Evolutionary conservation across 2,113 vertebrate genomes (phyloP).

Genomic region (Takifugu bimaculatus): DNA sequence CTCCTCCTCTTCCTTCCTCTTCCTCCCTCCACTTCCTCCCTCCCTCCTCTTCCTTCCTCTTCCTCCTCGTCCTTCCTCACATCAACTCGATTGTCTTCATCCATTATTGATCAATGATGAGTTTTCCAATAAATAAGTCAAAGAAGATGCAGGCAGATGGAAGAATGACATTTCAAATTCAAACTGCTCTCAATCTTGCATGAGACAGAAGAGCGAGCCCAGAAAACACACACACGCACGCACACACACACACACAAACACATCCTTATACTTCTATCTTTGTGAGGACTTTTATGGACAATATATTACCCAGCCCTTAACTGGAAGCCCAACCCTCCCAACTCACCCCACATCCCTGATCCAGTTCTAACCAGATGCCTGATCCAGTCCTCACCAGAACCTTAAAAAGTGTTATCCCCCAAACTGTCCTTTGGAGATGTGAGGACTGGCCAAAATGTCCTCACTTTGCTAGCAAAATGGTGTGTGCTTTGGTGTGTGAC

Average conservation of each 20-base stretch:
- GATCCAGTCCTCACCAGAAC: no score
- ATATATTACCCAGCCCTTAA: no score
- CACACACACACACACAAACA: background rate
- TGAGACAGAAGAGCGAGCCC: slow-evolving; percentile 14
- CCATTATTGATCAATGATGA: slow-evolving; percentile 61
- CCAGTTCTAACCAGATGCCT: no score
- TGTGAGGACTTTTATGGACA: no score
- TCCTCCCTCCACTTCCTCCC: slow-evolving; percentile 4
- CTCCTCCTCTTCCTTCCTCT: no score
- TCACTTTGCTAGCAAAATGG: no score
- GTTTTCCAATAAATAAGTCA: slow-evolving; percentile 58
- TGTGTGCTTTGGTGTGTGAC: no score
- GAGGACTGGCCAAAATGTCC: no score
- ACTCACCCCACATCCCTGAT: no score
- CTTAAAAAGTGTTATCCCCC: no score
- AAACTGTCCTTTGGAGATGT: no score
- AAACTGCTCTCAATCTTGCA: slow-evolving; percentile 50
- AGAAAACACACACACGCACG: slow-evolving; percentile 22
- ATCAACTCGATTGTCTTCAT: slow-evolving; percentile 41
- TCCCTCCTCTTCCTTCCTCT: background rate
- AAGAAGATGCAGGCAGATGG: slow-evolving; percentile 40
- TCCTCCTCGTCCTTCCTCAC: background rate
- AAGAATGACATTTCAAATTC: slow-evolving; percentile 65
- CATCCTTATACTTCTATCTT: background rate
- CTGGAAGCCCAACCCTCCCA: no score